Percentiles rank a stretch among this genome's conserved stretches.
Conservation (phyloP, 2,113 vertebrate species). For the Varanus salvator region DNA sequence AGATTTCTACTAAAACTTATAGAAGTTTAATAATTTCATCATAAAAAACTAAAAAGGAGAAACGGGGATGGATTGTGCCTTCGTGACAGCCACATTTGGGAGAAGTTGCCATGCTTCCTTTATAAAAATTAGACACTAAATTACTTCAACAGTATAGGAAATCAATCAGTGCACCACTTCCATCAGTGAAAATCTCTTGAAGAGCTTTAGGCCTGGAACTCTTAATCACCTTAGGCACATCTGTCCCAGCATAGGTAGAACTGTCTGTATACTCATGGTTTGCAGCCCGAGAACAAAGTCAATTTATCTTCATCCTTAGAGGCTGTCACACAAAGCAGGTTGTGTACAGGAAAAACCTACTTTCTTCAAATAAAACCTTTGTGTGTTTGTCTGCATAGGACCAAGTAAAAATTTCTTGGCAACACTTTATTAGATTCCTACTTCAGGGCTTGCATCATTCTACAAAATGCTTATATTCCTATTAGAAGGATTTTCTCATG, state of each 20-base stretch:
- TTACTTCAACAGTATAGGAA: conserved; percentile 23
- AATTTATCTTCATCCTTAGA: conserved; percentile 11
- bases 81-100: conserved; percentile 4
- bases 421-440: conserved; percentile 52
- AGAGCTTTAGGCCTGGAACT: conserved; percentile 56
- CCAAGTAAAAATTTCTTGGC: conserved; percentile 25
- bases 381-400: neutral
- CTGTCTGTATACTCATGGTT: conserved; percentile 47
- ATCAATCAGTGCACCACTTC: conserved; percentile 35
- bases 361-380: conserved; percentile 29
- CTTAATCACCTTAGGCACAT: conserved; percentile 7
- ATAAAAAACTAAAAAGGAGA: neutral
- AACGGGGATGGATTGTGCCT: neutral
- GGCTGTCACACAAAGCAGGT: conserved; percentile 30
- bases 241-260: conserved; percentile 28
- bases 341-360: conserved; percentile 32
- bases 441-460: neutral
- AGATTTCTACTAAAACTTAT: neutral
- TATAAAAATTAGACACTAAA: conserved; percentile 26
- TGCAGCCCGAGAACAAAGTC: conserved; percentile 46
- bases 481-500: neutral
- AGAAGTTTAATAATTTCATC: conserved; percentile 10
- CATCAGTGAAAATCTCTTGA: conserved; percentile 42
- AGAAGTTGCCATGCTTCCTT: conserved; percentile 24
- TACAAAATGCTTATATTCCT: neutral